Evolutionary conservation across 2,888 invertebrate genomes (phyloP).

Genomic region (Osmoderma eremita): DNA sequence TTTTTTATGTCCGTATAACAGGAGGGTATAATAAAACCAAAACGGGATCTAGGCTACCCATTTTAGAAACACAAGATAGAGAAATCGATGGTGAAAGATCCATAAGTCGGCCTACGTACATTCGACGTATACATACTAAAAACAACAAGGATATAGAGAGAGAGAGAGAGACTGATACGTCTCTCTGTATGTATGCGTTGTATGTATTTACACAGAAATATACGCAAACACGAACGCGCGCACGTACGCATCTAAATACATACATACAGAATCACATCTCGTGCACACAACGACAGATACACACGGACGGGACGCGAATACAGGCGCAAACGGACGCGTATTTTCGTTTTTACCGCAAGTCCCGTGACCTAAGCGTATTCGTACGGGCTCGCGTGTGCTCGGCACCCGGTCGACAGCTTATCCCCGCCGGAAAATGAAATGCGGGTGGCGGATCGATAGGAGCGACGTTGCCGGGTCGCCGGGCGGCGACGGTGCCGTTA

Average conservation of each 20-base stretch:
- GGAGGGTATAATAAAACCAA: not conserved
- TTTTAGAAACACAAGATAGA: slow-evolving; percentile 29
- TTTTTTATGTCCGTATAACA: too few relatives aligned
- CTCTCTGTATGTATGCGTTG: slow-evolving; percentile 1
- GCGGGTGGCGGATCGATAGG: slow-evolving; percentile 54
- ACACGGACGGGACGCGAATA: not conserved
- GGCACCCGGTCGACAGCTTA: slow-evolving; percentile 42
- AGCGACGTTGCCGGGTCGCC: slow-evolving; percentile 40
- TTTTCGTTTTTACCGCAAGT: slow-evolving; percentile 40
- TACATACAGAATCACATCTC: not conserved
- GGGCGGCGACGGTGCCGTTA: slow-evolving; percentile 47
- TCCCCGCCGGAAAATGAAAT: slow-evolving; percentile 47
- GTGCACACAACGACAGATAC: slow-evolving; percentile 13
- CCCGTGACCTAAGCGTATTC: slow-evolving; percentile 41
- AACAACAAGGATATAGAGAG: slow-evolving; percentile 17
- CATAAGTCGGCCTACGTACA: not conserved
- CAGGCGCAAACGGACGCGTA: slow-evolving; percentile 25
- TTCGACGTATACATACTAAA: slow-evolving; percentile 11
- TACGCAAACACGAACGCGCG: slow-evolving; percentile 5
- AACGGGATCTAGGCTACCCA: slow-evolving; percentile 18
- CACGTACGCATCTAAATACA: slow-evolving; percentile 5
- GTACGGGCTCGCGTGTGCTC: slow-evolving; percentile 48
- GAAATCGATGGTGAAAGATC: slow-evolving; percentile 34
- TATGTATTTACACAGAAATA: slow-evolving; percentile 10
- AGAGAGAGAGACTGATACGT: slow-evolving; percentile 1